Conservation (phyloP, 2,113 vertebrate species). For the Leucoraja erinaceus region DNA sequence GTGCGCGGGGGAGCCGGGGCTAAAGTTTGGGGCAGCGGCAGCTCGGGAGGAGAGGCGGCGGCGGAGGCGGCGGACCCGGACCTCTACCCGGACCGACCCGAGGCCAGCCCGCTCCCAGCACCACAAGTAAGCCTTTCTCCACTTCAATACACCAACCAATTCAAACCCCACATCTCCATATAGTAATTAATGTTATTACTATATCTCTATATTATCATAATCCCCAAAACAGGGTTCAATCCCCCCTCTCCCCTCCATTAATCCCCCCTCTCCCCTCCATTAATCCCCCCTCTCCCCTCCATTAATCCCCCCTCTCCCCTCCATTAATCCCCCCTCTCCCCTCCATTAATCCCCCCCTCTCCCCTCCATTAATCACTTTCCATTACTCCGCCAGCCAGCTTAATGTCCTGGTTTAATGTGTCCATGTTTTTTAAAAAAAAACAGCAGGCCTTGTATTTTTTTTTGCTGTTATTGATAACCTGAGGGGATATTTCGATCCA, state of each 20-base stretch:
- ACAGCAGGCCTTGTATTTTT: no score
- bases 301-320: background rate
- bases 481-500: no score
- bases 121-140: slow-evolving; percentile 19
- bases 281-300: background rate
- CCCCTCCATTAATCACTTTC: no score
- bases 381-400: background rate
- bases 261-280: background rate
- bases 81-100: background rate
- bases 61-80: background rate
- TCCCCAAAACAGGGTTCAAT: no score
- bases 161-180: background rate
- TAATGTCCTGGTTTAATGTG: background rate
- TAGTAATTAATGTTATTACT: no score
- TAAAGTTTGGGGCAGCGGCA: slow-evolving; percentile 52
- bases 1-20: slow-evolving; percentile 63
- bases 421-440: no score
- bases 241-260: background rate
- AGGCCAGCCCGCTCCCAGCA: background rate
- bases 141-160: background rate
- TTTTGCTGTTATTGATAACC: no score
- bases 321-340: background rate
- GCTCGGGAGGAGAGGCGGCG: background rate
- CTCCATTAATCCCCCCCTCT: no score
- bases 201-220: no score